phyloP scores from a whole-genome alignment of 1,140 invertebrate genomes.

The Thaumetopoea pityocampa region DNA sequence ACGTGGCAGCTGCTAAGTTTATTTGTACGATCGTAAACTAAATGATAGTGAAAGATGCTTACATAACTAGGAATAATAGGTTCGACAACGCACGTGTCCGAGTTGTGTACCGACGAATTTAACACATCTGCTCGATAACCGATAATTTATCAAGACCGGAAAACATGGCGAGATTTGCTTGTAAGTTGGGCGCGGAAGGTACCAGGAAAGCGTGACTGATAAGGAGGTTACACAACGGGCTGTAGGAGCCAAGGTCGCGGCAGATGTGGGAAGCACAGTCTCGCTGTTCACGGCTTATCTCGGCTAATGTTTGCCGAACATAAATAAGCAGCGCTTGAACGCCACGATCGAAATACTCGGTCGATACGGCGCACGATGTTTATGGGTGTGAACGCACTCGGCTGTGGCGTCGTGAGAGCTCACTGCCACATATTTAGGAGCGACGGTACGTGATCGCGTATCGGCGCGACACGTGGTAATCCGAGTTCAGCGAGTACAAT shows the following conservation, averaged over 20 bases:
- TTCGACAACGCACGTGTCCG: slow-evolving; percentile 24
- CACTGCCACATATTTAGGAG: slow-evolving; percentile 43
- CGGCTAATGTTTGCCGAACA: slow-evolving; percentile 47
- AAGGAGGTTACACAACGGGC: slow-evolving; percentile 64
- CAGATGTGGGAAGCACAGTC: slow-evolving; percentile 72
- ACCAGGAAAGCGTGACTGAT: slow-evolving; percentile 62
- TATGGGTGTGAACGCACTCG: slow-evolving; percentile 61
- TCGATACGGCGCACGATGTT: slow-evolving; percentile 36
- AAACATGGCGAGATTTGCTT: slow-evolving; percentile 58
- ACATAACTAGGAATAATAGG: slow-evolving; percentile 21
- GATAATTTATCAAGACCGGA: slow-evolving; percentile 62
- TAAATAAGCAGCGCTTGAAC: slow-evolving; percentile 55
- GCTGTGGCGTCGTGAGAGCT: slow-evolving; percentile 52
- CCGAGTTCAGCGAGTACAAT: slow-evolving; percentile 22
- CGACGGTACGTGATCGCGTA: slow-evolving; percentile 29
- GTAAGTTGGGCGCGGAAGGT: slow-evolving; percentile 30
- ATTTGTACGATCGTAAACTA: slow-evolving; percentile 24
- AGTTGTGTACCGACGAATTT: slow-evolving; percentile 15
- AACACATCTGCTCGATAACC: slow-evolving; percentile 38
- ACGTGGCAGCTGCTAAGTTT: slow-evolving; percentile 26
- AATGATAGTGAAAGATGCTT: slow-evolving; percentile 48
- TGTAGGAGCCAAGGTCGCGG: slow-evolving; percentile 61
- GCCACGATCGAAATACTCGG: slow-evolving; percentile 26
- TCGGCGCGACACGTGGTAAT: slow-evolving; percentile 49
- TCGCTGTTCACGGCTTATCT: slow-evolving; percentile 63